Base-by-base conservation (phyloP, 2,888 invertebrate species). In the Sphinx pinastri region DNA sequence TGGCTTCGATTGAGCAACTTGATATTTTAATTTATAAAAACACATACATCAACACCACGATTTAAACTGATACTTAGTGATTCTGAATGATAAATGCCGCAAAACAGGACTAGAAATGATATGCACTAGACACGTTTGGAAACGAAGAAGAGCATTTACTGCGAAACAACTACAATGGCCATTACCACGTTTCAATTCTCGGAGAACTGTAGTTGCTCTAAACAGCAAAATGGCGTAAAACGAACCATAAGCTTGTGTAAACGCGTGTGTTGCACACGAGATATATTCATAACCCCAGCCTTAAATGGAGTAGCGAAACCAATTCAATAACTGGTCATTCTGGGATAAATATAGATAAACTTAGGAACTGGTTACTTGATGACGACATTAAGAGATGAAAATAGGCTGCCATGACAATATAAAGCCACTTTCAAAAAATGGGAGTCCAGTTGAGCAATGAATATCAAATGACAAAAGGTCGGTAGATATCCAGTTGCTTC, bases 101-200 rank as follows among this genome's bases (percentile, higher is more conserved):
- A 80, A 80, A 78, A 81, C 75, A 77, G 76, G 75, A 76, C 77
- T 78, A 71, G 12, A 77, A 80, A 79, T 83, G 85, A 82, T 85
- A 86, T 85, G 86, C 84, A 84, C 82, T 83, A 81, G 77, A 86
- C 88, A 88, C 87, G 88, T 90, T 90, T 85, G 83, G 81, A 88
- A 89, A 89, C 89, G 91, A 91, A 92, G 91, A 90, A 85, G 87
- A 86, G 82, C 89, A 85, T 89, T 91, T 88, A 88, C 63, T 84
- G 83, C 87, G 77, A 84, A 85, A 84, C 84, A 82, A 86, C 84
- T 85, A 90, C 89, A 88, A 89, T 89, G 86, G 89, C 85, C 88
- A 91, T 91, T 92, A 91, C 88, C 85, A 83, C 87, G 88, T 89
- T 92, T 89, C 90, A 89, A 88, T 89, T 87, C 88, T 85, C 81